Evolutionary conservation across 2,888 invertebrate species (phyloP).

Genomic region (Drosophila histrio): DNA sequence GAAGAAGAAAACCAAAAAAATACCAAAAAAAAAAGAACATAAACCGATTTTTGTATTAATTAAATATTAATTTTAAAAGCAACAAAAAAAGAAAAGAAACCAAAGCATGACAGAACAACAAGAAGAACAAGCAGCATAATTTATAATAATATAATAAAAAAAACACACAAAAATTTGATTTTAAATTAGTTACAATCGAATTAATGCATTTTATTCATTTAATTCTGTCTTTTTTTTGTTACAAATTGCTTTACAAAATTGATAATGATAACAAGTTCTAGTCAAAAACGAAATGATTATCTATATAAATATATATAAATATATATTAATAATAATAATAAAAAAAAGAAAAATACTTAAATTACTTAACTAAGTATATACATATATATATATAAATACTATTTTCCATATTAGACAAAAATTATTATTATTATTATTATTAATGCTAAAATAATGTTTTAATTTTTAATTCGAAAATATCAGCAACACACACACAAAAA

Average conservation of each 20-base stretch:
- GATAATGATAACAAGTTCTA: constrained; percentile 67
- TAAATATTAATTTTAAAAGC: constrained; percentile 43
- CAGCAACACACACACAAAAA: constrained; percentile 41
- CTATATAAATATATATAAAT: constrained; percentile 44
- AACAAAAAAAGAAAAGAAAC: constrained; percentile 16
- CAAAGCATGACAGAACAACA: constrained; percentile 60
- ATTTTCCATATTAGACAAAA: constrained; percentile 76
- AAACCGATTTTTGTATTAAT: constrained; percentile 57
- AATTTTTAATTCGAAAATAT: constrained; percentile 62
- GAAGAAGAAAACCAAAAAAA: constrained; percentile 10
- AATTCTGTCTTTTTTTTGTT: constrained; percentile 36
- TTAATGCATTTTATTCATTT: constrained; percentile 33
- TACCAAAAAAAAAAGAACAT: constrained; percentile 17
- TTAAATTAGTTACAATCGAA: constrained; percentile 42
- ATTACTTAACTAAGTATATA: constrained; percentile 33
- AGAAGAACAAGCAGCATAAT: not conserved
- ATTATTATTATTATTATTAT: constrained; percentile 73
- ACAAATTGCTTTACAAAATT: constrained; percentile 44
- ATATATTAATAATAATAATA: constrained; percentile 45
- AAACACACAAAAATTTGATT: constrained; percentile 10
- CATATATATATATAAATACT: too few relatives aligned
- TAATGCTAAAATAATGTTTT: constrained; percentile 66
- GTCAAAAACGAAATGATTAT: constrained; percentile 70
- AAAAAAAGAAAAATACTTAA: constrained; percentile 31
- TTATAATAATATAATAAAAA: constrained; percentile 9